Evolutionary conservation across 2,113 vertebrate species (phyloP).

Genomic region (Junco hyemalis): DNA sequence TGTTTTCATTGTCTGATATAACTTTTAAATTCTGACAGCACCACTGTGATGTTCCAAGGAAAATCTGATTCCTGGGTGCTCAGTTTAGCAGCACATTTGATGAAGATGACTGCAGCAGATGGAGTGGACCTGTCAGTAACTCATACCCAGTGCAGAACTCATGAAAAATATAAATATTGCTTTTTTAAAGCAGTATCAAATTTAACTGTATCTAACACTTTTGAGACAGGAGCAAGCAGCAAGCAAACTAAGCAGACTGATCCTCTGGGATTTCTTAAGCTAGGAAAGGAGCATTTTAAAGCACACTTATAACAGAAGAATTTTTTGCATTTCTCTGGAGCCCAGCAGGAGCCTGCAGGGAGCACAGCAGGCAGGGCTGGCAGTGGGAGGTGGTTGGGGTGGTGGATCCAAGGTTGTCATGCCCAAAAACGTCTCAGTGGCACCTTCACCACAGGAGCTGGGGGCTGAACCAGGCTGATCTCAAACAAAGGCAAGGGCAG

Average conservation of each 20-base stretch:
- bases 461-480: background rate
- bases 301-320: background rate
- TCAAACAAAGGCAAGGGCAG: rapidly evolving
- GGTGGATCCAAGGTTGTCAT: too few relatives aligned
- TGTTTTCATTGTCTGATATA: conserved; percentile 8
- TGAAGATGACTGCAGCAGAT: conserved; percentile 25
- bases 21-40: background rate
- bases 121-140: conserved; percentile 21
- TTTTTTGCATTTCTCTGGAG: background rate
- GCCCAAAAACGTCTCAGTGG: background rate
- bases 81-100: background rate
- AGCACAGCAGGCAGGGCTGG: rapidly evolving
- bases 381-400: rapidly evolving
- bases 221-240: background rate
- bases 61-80: conserved; percentile 14
- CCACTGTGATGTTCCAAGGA: background rate
- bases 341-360: background rate
- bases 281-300: background rate
- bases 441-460: background rate
- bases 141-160: background rate
- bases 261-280: background rate
- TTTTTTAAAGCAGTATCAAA: background rate
- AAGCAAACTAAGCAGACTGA: background rate
- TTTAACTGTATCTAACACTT: background rate
- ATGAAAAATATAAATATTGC: background rate